These are phyloP conservation scores for Alsophila aescularia DNA, from an alignment of 2,888 invertebrate species.

Conservation along the genomic window DNA sequence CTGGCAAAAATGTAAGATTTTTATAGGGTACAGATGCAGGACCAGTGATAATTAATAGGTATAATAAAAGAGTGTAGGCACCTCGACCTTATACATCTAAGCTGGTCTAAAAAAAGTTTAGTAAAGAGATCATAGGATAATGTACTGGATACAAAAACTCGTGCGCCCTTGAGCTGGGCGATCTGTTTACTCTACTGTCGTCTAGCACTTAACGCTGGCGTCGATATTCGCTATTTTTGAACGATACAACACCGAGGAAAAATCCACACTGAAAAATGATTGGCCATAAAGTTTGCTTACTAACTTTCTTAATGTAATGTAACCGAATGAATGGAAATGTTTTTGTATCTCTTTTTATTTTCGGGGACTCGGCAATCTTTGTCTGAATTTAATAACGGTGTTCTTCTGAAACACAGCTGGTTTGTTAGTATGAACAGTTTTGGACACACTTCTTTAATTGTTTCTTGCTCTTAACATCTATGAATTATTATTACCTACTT, in stretches of 20 bases:
- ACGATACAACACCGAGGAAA: constrained; percentile 64
- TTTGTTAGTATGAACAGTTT: too few relatives aligned
- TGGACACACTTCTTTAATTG: too few relatives aligned
- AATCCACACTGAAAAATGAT: constrained; percentile 51
- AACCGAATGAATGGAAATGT: neutral
- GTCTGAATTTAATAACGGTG: neutral
- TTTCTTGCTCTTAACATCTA: too few relatives aligned
- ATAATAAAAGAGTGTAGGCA: too few relatives aligned
- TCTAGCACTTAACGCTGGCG: constrained; percentile 79
- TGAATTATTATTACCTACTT: too few relatives aligned
- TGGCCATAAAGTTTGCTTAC: constrained; percentile 39
- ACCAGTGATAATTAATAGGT: too few relatives aligned
- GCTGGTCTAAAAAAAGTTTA: too few relatives aligned
- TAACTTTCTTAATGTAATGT: constrained; percentile 14
- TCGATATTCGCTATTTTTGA: constrained; percentile 79
- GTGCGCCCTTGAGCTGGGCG: constrained; percentile 68
- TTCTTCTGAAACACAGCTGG: too few relatives aligned
- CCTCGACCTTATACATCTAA: too few relatives aligned
- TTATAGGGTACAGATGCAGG: too few relatives aligned
- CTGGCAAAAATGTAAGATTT: too few relatives aligned
- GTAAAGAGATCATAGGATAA: constrained; percentile 2
- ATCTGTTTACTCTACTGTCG: constrained; percentile 80
- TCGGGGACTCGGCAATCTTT: neutral
- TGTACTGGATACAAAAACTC: constrained; percentile 60
- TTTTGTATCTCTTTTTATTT: neutral